Evolutionary conservation across 2,797 vertebrate species (phyloP), one percentile per base, ranked within the genome.

Genomic region (Nyctibius grandis): DNA sequence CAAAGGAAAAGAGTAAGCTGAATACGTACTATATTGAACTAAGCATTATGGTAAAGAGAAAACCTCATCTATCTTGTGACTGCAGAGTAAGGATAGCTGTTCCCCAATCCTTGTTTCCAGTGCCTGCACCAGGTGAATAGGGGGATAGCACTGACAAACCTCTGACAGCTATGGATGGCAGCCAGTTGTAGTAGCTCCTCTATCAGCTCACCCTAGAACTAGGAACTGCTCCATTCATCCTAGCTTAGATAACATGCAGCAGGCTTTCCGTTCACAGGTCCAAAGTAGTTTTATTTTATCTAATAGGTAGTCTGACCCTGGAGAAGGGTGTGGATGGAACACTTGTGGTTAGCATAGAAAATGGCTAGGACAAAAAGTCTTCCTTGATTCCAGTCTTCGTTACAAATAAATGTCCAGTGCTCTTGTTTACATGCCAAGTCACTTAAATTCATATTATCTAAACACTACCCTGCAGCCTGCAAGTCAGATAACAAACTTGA

Each of bases 1-100:
- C 93, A 96, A 94, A 93, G 85, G 76, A 96, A 96, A 95, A 85
- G 81, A 89, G 60, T 77, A 93, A 97, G 96, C 94, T 85, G 91
- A 96, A 73, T 96, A 97, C 95, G 77, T 95, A 84, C 91, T 93
- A 60, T 86, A 93, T 64, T 94, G 87, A 96, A 91, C 95, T 89
- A 96, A 97, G 95, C 92, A 60, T 87, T 63, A 93, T 84, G 92
- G 70, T 64, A 77, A 85, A 91, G 95, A 88, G 53, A 94, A 92
- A 95, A 87, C 74, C 75, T 86, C 3, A 6, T 88, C 88, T 90
- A 88, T 34, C 77, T 53, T 61, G 87, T 84, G 67, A 91, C 79
- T 93, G 88, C 91, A 93, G 87, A 77, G 81, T 84, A 73, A 94
- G 83, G 61, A 91, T 34, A 73, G 84, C 77, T 91, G 86, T 70